Evolutionary conservation across 2,797 vertebrate genomes (phyloP), one percentile per base, ranked within the genome.

Genomic region (Ptychobarbus kaznakovi): DNA sequence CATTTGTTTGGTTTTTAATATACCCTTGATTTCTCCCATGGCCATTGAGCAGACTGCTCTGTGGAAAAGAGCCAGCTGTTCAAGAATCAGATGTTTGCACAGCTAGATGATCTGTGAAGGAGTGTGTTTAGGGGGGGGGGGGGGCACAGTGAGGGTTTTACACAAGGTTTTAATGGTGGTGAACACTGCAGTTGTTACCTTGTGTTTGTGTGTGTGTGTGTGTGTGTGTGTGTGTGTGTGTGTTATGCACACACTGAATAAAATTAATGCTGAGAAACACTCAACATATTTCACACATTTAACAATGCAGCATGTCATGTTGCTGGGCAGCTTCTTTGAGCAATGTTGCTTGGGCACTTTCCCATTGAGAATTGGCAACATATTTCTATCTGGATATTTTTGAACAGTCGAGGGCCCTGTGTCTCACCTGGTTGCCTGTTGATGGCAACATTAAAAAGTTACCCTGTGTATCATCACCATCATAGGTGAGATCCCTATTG

Each of bases 11-110:
- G 90, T 93, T 92, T 92, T 81, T 93, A 92, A 89, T 94, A 94
- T 94, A 92, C 93, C 92, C 94, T 90, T 93, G 93, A 94, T 95
- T 93, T 91, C 92, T 94, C 94, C 93, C 94, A 86, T 91, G 94
- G 90, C 78, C 74, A 92, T 92, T 93, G 61, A 92, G 87, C 83
- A 11, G 42, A 87, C 89, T 92, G 86, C 78, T 89, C 10, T 56
- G 89, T 86, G 91, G 93, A 90, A 88, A 89, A 93, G 88, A 92
- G 91, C 89, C 95, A 95, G 93, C 94, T 96, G 93, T 92, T 94
- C 77, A 92, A 92, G 91, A 93, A 91, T 15, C 40, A 82, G 87
- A 79, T 87, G 87, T 87, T 91, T 91, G 92, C 89, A 90, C 85
- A 53, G 92, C 88, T 92, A 92, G 90, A 87, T 94, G 94, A 95